Conservation (phyloP, 2,797 vertebrate species). For the Naso thynnoides region DNA sequence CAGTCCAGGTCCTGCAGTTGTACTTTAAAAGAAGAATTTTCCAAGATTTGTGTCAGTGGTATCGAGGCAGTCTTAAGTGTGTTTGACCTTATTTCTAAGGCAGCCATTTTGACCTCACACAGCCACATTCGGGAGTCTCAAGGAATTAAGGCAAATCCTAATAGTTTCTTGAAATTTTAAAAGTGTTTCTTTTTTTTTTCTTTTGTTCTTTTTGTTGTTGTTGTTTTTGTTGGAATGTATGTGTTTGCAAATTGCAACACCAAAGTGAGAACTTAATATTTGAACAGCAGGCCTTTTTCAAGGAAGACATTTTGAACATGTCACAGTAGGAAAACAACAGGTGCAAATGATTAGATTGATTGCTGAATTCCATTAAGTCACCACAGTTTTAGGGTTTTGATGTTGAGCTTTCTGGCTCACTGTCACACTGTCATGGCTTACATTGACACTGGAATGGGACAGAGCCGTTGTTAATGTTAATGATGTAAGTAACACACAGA, state of each 20-base stretch:
- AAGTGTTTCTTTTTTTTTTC: too few relatives aligned
- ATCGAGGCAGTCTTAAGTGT: conserved; percentile 22
- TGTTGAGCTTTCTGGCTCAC: neutral
- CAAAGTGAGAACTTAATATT: neutral
- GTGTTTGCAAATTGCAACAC: neutral
- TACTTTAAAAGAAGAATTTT: neutral
- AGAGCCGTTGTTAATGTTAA: neutral
- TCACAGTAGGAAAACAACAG: neutral
- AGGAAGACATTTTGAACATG: neutral
- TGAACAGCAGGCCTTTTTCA: neutral
- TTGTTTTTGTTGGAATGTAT: too few relatives aligned
- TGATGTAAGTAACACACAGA: neutral
- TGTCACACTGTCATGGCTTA: neutral
- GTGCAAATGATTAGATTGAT: neutral
- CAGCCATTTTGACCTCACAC: conserved; percentile 55
- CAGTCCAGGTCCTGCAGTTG: neutral
- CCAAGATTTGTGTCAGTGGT: conserved; percentile 15
- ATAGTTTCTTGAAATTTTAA: too few relatives aligned
- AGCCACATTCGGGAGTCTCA: conserved; percentile 1
- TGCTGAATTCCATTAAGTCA: neutral
- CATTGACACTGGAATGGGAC: neutral
- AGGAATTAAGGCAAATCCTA: neutral
- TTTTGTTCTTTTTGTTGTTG: too few relatives aligned
- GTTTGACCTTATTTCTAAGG: conserved; percentile 58
- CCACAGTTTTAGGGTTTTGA: neutral